Percentiles rank a stretch among this genome's conserved stretches.
These are phyloP conservation scores for Globicephala melas DNA, from an alignment of 2,113 vertebrate genomes.

Conservation along the genomic window DNA sequence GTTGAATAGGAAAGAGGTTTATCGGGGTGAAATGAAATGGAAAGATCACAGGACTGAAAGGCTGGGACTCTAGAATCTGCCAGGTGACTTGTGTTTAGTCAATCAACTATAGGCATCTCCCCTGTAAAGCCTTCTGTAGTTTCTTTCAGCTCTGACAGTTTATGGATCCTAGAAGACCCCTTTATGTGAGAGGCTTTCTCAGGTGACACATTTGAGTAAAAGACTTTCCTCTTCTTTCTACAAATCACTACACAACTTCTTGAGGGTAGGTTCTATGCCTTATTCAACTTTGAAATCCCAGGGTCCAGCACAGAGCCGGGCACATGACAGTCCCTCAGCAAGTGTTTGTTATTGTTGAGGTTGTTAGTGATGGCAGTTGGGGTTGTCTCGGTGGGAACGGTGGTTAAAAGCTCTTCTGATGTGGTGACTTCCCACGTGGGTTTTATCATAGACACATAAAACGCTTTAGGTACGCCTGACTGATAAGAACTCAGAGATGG, in stretches of 20 bases:
- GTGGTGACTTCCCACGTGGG: neutral
- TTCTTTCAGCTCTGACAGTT: neutral
- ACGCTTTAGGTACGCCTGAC: neutral
- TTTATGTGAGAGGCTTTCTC: neutral
- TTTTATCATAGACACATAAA: neutral
- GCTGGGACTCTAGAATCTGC: neutral
- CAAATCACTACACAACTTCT: neutral
- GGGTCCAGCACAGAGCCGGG: neutral
- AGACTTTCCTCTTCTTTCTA: neutral
- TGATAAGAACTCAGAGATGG: neutral
- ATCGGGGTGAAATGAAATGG: neutral
- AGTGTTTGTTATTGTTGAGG: rapidly evolving
- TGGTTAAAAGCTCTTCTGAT: neutral
- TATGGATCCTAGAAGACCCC: neutral
- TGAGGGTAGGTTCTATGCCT: neutral
- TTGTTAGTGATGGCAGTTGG: neutral
- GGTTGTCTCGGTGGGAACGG: no score
- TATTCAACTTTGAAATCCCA: neutral
- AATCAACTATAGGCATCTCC: neutral
- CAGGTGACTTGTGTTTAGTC: neutral
- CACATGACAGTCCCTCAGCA: neutral
- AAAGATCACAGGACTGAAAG: neutral
- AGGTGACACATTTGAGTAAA: neutral
- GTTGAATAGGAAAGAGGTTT: neutral
- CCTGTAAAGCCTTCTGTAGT: neutral